These are phyloP conservation scores for Palloptera scutellata DNA, from an alignment of 2,888 invertebrate species.

Conservation along the genomic window DNA sequence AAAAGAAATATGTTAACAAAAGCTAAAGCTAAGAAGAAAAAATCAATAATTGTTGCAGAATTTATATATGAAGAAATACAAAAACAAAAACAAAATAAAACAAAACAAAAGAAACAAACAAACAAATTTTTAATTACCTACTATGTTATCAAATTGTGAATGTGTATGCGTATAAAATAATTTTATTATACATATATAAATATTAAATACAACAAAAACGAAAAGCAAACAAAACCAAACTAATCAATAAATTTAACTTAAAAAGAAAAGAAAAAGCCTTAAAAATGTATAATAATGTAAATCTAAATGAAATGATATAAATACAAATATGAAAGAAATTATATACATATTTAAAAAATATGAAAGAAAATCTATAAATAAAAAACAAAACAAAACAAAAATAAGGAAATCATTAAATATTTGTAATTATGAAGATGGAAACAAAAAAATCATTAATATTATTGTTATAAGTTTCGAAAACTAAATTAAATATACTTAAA, in stretches of 20 bases:
- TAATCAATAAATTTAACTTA: conserved; percentile 35
- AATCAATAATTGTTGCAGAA: conserved; percentile 31
- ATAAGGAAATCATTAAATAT: conserved; percentile 29
- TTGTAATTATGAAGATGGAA: conserved; percentile 24
- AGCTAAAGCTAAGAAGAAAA: not conserved
- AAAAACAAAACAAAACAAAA: conserved; percentile 30
- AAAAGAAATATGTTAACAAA: conserved; percentile 1
- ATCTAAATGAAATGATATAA: conserved; percentile 31
- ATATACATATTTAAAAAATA: conserved; percentile 22
- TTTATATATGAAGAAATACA: conserved; percentile 25
- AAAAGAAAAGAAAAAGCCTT: conserved; percentile 22
- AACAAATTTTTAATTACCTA: conserved; percentile 23
- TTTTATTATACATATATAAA: too few species aligned
- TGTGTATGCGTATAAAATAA: not conserved
- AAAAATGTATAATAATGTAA: conserved; percentile 27
- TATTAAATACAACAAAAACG: conserved; percentile 5
- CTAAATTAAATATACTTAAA: conserved; percentile 43
- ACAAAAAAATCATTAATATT: conserved; percentile 41
- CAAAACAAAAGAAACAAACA: conserved; percentile 24
- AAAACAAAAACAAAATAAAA: conserved; percentile 38
- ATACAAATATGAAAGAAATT: conserved; percentile 1
- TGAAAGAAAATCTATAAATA: conserved; percentile 31
- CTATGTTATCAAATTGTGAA: conserved; percentile 7
- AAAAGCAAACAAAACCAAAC: conserved; percentile 17
- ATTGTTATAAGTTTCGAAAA: conserved; percentile 43